Evolutionary conservation across 2,888 invertebrate genomes (phyloP).

Genomic region (Mylabris sibirica): DNA sequence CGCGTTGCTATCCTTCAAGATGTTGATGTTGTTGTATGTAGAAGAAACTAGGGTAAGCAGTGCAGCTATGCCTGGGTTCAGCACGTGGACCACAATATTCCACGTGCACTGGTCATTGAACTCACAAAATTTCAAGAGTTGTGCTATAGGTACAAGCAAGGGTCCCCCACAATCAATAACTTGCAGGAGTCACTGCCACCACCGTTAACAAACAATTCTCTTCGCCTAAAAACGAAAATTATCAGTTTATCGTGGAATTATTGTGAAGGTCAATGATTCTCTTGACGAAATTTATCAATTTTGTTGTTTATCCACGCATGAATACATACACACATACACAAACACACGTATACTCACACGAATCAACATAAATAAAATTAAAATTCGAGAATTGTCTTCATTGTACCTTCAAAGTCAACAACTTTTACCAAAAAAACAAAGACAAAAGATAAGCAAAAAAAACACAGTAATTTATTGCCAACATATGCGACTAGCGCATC

Average conservation of each 20-base stretch:
- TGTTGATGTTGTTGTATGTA: constrained; percentile 35
- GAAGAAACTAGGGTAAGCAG: constrained; percentile 55
- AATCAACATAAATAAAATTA: neutral
- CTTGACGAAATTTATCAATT: constrained; percentile 1
- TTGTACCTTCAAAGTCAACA: neutral
- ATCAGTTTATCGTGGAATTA: neutral
- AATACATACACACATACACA: too few species aligned
- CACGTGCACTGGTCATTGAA: constrained; percentile 53
- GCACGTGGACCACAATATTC: constrained; percentile 50
- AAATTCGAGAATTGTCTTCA: neutral
- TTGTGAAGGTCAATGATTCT: constrained; percentile 9
- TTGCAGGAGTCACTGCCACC: constrained; percentile 1
- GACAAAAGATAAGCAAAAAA: neutral
- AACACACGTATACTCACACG: too few species aligned
- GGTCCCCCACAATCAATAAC: constrained; percentile 12
- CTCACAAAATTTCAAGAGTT: constrained; percentile 37
- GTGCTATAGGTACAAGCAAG: neutral
- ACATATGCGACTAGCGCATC: neutral
- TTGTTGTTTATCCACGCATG: neutral
- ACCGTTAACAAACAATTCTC: neutral
- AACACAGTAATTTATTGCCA: neutral
- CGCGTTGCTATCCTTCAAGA: too few species aligned
- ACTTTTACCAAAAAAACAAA: neutral
- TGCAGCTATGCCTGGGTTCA: constrained; percentile 53
- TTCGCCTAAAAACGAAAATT: neutral